Evolutionary conservation across 1,140 invertebrate genomes (phyloP), one percentile per base, ranked within the genome.

Genomic region (Coptotermes formosanus): DNA sequence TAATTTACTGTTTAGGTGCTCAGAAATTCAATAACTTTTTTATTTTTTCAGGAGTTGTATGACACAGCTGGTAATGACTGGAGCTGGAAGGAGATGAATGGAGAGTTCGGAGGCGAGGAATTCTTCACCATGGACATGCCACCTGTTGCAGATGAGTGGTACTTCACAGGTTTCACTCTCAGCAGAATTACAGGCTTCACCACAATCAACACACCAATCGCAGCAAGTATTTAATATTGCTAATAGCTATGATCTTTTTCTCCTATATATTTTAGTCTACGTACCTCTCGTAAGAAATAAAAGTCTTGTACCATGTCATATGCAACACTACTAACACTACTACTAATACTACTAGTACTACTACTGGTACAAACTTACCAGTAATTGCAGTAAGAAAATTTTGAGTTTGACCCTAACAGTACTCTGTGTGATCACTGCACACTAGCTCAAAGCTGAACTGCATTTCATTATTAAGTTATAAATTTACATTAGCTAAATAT

Each of bases 141-240:
- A 82, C 88, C 89, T 81, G 88, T 90, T 44, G 89, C 91, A 52
- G 90, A 92, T 86, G 89, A 90, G 11, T 93, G 92, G 89, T 89
- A 90, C 45, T 88, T 93, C 55, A 92, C 89, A 85, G 92, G 90
- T 14, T 92, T 93, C 87, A 91, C 89, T 82, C 89, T 92, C 86
- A 92, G 91, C 87, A 89, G 90, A 83, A 89, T 89, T 55, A 88
- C 88, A 84, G 92, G 92, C 30, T 92, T 93, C 82, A 89, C 89
- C 44, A 89, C 92, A 6, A 83, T 92, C 6, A 88, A 89, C 8
- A 85, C 88, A n/a, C 88, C 89, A 14, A 88, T 91, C 69, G 84
- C 89, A 85, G 91, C 91, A 88, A 89, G 89, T 88, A 75, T 75
- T 75, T 75, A 75, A 75, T 75, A 30, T 30, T 75, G n/a, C 64